A percentile compares a stretch with the other conserved stretches of the same genome.
phyloP scores from a whole-genome alignment of 2,797 vertebrate species.

The Chelon labrosus region DNA sequence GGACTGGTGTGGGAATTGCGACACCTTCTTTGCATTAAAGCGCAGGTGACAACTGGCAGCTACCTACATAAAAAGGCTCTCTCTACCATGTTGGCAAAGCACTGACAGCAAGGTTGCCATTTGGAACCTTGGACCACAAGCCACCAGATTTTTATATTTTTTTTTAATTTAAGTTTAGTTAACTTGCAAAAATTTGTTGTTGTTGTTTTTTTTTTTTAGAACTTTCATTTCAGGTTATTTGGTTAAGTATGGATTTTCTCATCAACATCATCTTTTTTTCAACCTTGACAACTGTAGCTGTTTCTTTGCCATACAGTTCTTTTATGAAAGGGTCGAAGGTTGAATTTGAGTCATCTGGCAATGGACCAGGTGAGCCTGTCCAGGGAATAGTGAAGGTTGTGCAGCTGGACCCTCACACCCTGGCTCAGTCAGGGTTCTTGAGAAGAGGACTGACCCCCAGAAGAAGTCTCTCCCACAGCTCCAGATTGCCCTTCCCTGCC shows the following conservation, averaged over 20 bases:
- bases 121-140: conserved; percentile 81
- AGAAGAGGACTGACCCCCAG: conserved; percentile 54
- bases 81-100: conserved; percentile 21
- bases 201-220: conserved; percentile 14
- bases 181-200: neutral
- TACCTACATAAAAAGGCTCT: conserved; percentile 69
- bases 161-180: neutral
- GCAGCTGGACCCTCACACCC: conserved; percentile 66
- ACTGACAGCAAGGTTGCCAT: conserved; percentile 84
- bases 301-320: conserved; percentile 68
- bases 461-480: conserved; percentile 41
- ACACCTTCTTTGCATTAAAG: conserved; percentile 71
- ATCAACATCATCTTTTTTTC: conserved; percentile 57
- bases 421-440: conserved; percentile 65
- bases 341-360: conserved; percentile 79
- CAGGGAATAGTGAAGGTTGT: conserved; percentile 79
- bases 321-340: conserved; percentile 46
- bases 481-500: conserved; percentile 75
- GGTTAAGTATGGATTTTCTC: conserved; percentile 61
- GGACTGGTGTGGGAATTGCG: conserved; percentile 77
- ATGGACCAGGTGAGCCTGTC: conserved; percentile 64
- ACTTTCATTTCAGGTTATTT: neutral
- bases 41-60: conserved; percentile 60
- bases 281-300: conserved; percentile 29
- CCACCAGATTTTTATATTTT: conserved; percentile 3